Percentiles rank a stretch among this genome's conserved stretches.
phyloP scores from a whole-genome alignment of 2,888 invertebrate genomes.

The Chrysomela aeneicollis region DNA sequence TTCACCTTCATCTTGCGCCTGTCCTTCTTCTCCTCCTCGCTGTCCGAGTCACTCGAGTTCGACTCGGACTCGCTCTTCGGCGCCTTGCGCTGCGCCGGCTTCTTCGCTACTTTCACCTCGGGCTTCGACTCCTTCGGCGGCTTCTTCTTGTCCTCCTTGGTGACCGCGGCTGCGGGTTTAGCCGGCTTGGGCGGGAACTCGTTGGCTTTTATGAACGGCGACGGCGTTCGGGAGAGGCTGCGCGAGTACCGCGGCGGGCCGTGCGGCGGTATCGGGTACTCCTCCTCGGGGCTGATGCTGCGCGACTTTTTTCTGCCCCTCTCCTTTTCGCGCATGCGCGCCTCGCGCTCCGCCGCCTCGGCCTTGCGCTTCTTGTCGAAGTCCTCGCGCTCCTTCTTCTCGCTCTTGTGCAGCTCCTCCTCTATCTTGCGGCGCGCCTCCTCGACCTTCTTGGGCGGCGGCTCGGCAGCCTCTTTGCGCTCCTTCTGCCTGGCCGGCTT shows the following conservation, averaged over 20 bases:
- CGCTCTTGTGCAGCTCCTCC: constrained; percentile 45
- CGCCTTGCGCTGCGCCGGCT: constrained; percentile 55
- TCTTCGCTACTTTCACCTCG: constrained; percentile 56
- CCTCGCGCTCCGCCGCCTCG: constrained; percentile 47
- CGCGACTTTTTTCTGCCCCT: constrained; percentile 56
- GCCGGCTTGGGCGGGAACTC: constrained; percentile 66
- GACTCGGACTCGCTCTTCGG: constrained; percentile 58
- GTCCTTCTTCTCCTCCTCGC: constrained; percentile 53
- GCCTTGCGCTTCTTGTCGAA: constrained; percentile 39
- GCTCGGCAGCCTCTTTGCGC: constrained; percentile 53
- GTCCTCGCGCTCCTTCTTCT: constrained; percentile 48
- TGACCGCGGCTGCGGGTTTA: constrained; percentile 37
- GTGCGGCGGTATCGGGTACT: constrained; percentile 57
- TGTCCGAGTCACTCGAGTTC: constrained; percentile 58
- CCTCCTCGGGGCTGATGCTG: constrained; percentile 55
- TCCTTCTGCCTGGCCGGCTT: constrained; percentile 36
- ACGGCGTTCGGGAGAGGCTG: constrained; percentile 86
- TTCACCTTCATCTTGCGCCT: constrained; percentile 55
- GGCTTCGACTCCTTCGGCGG: constrained; percentile 54
- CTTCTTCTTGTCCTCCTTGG: constrained; percentile 63
- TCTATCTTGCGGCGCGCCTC: constrained; percentile 51
- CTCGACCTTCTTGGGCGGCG: constrained; percentile 52
- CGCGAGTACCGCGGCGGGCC: constrained; percentile 69
- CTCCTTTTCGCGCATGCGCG: constrained; percentile 44
- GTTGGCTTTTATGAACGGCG: constrained; percentile 79